Evolutionary conservation across 2,888 invertebrate genomes (phyloP).

Genomic region (Sipha maydis): DNA sequence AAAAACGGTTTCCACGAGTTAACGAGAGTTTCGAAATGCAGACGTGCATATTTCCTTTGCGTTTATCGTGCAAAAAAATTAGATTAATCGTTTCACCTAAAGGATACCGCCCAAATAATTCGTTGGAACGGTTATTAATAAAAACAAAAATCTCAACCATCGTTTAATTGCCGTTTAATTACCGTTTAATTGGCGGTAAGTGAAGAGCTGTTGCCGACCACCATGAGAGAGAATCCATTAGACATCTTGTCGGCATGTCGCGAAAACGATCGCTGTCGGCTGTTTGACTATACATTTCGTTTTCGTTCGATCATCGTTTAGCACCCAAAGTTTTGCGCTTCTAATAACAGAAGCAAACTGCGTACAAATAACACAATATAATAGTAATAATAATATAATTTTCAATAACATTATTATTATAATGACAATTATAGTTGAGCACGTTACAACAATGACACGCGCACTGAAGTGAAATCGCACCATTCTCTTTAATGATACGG

Average conservation of each 20-base stretch:
- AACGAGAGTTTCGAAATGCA: constrained; percentile 32
- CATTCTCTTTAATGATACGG: background rate
- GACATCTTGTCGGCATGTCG: constrained; percentile 25
- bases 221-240: constrained; percentile 46
- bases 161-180: constrained; percentile 42
- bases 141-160: constrained; percentile 32
- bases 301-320: constrained; percentile 30
- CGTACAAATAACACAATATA: background rate
- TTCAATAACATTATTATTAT: background rate
- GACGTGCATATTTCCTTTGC: constrained; percentile 1
- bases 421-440: background rate
- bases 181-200: constrained; percentile 47
- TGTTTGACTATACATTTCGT: constrained; percentile 9
- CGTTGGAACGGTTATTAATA: background rate
- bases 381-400: background rate
- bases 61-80: constrained; percentile 30
- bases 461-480: constrained; percentile 16
- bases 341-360: background rate
- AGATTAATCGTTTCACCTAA: constrained; percentile 17
- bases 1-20: constrained; percentile 1
- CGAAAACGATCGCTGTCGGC: background rate
- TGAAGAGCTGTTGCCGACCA: constrained; percentile 44
- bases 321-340: background rate
- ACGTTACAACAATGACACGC: background rate
- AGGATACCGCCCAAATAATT: constrained; percentile 39